Evolutionary conservation across 2,113 vertebrate species (phyloP).

Genomic region (Pogonocichla stellata): DNA sequence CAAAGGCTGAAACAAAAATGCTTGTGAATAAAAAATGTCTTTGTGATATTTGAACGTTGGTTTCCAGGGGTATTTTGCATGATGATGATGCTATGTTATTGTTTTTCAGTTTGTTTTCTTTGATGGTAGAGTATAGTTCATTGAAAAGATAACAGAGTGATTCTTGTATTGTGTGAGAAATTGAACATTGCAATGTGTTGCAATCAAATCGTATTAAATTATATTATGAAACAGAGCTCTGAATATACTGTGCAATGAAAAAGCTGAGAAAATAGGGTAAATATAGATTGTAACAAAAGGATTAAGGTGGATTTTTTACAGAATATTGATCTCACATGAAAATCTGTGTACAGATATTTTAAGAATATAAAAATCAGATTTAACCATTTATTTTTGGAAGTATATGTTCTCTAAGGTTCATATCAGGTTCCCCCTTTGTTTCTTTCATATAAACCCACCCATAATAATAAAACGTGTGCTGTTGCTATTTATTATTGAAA

Average conservation of each 20-base stretch:
- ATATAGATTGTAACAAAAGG: constrained; percentile 21
- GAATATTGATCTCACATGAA: constrained; percentile 63
- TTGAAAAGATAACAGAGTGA: constrained; percentile 77
- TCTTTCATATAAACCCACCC: background rate
- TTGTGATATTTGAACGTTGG: constrained; percentile 76
- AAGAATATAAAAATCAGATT: constrained; percentile 76
- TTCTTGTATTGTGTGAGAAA: constrained; percentile 76
- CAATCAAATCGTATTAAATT: constrained; percentile 71
- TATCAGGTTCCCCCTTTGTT: constrained; percentile 70
- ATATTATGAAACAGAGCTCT: constrained; percentile 74
- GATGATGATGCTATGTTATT: constrained; percentile 75
- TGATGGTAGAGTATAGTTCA: constrained; percentile 76
- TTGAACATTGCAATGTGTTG: constrained; percentile 74
- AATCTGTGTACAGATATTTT: constrained; percentile 78
- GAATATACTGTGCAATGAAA: constrained; percentile 80
- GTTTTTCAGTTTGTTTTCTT: constrained; percentile 74
- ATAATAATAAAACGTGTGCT: background rate
- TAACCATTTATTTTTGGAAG: constrained; percentile 79
- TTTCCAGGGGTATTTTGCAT: constrained; percentile 84
- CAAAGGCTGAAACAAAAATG: constrained; percentile 64
- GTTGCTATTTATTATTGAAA: constrained; percentile 40
- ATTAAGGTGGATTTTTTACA: constrained; percentile 70
- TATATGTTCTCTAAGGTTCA: constrained; percentile 65
- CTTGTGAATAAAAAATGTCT: constrained; percentile 70
- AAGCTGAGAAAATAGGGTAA: constrained; percentile 60